phyloP scores from a whole-genome alignment of 2,797 vertebrate genomes.

The Falco rusticolus region DNA sequence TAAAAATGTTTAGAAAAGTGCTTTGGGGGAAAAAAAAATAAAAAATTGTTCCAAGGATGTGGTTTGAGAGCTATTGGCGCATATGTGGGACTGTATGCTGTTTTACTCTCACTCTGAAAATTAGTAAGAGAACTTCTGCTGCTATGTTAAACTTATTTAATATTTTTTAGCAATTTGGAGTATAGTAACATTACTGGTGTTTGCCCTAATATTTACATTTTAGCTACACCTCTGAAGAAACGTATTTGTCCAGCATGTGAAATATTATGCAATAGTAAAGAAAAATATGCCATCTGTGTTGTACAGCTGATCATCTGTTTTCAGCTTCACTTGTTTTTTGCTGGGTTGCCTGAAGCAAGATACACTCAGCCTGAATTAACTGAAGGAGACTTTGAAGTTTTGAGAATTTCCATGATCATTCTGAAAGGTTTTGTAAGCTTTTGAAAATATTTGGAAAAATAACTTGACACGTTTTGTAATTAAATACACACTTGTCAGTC shows the following conservation, averaged over 20 bases:
- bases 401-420: background rate
- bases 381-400: conserved; percentile 4
- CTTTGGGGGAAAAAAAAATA: background rate
- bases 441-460: conserved; percentile 21
- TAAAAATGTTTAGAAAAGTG: background rate
- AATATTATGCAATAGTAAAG: background rate
- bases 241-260: background rate
- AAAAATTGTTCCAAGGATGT: background rate
- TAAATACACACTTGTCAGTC: background rate
- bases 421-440: conserved; percentile 31
- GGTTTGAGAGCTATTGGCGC: background rate
- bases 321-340: background rate
- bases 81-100: background rate
- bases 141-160: background rate
- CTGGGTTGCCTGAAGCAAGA: conserved; percentile 15
- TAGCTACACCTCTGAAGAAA: background rate
- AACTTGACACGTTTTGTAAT: background rate
- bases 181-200: background rate
- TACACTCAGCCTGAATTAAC: background rate
- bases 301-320: background rate
- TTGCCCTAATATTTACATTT: background rate
- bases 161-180: background rate
- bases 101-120: background rate
- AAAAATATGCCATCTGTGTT: background rate
- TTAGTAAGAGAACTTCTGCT: background rate